Percentiles rank a stretch among this genome's conserved stretches.
Evolutionary conservation across 1,140 invertebrate species (phyloP).

Genomic region (Solen grandis): DNA sequence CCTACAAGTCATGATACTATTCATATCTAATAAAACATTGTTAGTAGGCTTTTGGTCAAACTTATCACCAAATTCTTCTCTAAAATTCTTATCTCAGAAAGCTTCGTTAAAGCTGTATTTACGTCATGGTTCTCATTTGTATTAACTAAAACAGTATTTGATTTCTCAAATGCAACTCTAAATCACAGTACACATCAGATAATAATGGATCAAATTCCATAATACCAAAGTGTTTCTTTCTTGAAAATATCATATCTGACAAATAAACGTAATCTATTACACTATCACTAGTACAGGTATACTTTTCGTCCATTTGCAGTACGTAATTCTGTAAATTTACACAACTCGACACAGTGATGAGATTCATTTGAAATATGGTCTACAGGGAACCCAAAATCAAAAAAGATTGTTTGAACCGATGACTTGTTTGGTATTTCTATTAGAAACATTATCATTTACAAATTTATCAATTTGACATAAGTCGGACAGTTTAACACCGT

Average conservation of each 20-base stretch:
- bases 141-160: not conserved
- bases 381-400: too few species aligned
- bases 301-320: conserved; percentile 7
- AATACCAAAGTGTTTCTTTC: not conserved
- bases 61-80: too few species aligned
- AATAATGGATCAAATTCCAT: conserved; percentile 19
- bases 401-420: too few species aligned
- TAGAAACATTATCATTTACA: too few species aligned
- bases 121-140: not conserved
- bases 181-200: not conserved
- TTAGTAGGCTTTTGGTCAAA: too few species aligned
- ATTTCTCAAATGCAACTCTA: not conserved
- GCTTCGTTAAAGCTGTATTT: not conserved
- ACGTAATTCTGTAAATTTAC: not conserved
- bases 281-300: conserved; percentile 18
- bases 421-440: too few species aligned
- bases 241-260: not conserved
- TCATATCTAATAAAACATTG: too few species aligned
- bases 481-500: too few species aligned
- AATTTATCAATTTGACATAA: too few species aligned
- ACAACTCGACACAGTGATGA: not conserved
- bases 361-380: too few species aligned
- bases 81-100: too few species aligned
- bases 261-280: conserved; percentile 5
- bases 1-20: not conserved